Evolutionary conservation across 2,797 vertebrate genomes (phyloP).

Genomic region (Sebastes hubbsi): DNA sequence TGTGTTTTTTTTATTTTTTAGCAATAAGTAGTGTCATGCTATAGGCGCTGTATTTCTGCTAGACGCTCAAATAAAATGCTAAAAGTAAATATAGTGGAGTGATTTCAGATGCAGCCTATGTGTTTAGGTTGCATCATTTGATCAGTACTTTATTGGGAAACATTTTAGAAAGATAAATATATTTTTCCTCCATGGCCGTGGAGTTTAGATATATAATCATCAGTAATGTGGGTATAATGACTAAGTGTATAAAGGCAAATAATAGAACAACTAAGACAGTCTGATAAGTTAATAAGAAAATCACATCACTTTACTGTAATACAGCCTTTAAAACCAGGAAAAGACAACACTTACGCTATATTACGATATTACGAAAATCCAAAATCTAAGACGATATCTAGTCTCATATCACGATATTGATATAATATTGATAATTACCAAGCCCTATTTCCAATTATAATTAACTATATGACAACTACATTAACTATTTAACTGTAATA

Average conservation of each 20-base stretch:
- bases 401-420: too few species aligned
- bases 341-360: too few species aligned
- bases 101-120: background rate
- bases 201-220: too few species aligned
- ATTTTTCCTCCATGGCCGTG: background rate
- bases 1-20: background rate
- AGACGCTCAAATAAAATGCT: background rate
- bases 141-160: background rate
- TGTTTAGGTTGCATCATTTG: background rate
- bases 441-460: background rate
- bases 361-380: too few species aligned
- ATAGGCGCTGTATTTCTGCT: background rate
- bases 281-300: too few species aligned
- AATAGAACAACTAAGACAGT: too few species aligned
- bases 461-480: background rate
- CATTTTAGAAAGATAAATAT: background rate
- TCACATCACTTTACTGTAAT: too few species aligned
- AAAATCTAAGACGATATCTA: too few species aligned
- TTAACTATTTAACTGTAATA: background rate
- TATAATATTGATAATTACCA: too few species aligned
- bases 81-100: background rate
- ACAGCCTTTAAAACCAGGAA: too few species aligned
- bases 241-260: too few species aligned
- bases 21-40: background rate
- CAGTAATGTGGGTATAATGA: too few species aligned